Conservation (phyloP, 2,888 invertebrate species). For the Melanostoma scalare region DNA sequence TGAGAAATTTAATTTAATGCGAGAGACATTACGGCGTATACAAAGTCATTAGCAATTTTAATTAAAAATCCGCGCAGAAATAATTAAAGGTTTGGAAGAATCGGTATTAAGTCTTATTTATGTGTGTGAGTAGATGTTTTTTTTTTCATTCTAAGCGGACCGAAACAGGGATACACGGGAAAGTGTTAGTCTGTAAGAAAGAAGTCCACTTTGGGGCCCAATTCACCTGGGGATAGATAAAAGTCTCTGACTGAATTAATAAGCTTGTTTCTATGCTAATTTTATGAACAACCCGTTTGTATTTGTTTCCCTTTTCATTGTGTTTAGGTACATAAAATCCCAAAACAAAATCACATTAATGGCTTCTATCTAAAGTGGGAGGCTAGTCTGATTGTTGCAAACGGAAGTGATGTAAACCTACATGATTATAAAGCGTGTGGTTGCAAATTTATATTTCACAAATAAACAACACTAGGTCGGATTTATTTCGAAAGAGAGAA, state of each 20-base stretch:
- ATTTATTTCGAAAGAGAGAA: slow-evolving; percentile 16
- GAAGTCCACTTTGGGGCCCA: slow-evolving; percentile 9
- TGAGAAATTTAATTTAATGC: slow-evolving; percentile 67
- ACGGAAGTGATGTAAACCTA: slow-evolving; percentile 60
- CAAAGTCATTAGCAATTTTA: slow-evolving; percentile 72
- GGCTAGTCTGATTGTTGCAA: slow-evolving; percentile 41
- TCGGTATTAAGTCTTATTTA: slow-evolving; percentile 51
- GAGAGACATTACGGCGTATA: slow-evolving; percentile 52
- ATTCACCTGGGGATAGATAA: background rate
- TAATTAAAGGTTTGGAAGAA: slow-evolving; percentile 59
- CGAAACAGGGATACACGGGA: background rate
- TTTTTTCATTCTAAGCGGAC: too few species aligned
- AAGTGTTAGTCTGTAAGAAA: background rate
- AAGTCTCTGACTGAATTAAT: slow-evolving; percentile 29
- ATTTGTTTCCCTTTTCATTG: background rate
- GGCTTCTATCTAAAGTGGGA: slow-evolving; percentile 10
- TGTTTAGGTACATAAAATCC: slow-evolving; percentile 21
- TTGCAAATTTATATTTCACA: slow-evolving; percentile 1
- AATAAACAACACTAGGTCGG: slow-evolving; percentile 8
- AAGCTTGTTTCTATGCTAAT: slow-evolving; percentile 20
- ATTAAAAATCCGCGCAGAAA: slow-evolving; percentile 69
- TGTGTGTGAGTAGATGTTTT: background rate
- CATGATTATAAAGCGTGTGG: slow-evolving; percentile 12
- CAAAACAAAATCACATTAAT: slow-evolving; percentile 14
- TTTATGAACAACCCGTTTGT: background rate